Conservation (phyloP, 1,140 invertebrate genomes). For the Sarcophaga bullata region DNA sequence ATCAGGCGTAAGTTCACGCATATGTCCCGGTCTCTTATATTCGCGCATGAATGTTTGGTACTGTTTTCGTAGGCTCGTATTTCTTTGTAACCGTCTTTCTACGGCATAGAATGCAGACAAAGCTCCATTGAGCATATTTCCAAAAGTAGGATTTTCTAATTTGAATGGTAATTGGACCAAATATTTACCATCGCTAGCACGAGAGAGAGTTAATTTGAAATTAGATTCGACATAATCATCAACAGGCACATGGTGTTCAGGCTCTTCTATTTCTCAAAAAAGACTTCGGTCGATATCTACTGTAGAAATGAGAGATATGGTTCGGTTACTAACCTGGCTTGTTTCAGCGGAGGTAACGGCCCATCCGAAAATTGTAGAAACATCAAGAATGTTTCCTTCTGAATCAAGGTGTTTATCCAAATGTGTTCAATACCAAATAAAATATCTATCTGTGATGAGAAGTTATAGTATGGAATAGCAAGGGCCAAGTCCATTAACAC, state of each 20-base stretch:
- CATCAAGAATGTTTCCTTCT: background rate
- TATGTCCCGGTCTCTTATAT: conserved; percentile 55
- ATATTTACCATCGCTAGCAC: background rate
- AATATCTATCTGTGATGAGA: too few species aligned
- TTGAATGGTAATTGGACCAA: conserved; percentile 21
- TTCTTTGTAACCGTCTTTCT: conserved; percentile 10
- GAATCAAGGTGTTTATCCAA: background rate
- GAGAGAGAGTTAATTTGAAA: background rate
- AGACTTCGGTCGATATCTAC: background rate
- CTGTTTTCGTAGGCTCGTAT: background rate
- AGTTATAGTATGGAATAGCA: background rate
- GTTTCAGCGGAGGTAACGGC: background rate
- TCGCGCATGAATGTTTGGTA: too few species aligned
- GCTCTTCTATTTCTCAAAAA: conserved; percentile 10
- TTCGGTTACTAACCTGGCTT: too few species aligned
- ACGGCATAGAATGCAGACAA: conserved; percentile 26
- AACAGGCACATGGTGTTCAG: background rate
- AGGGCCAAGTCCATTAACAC: background rate
- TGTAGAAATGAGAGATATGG: background rate
- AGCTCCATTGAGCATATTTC: conserved; percentile 3
- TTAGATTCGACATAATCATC: background rate
- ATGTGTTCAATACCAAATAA: background rate
- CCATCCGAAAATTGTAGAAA: background rate
- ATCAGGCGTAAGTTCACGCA: conserved; percentile 47
- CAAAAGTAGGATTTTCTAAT: too few species aligned